Percentiles rank a stretch among this genome's conserved stretches.
Evolutionary conservation across 1,140 invertebrate genomes (phyloP).

Genomic region (Mamestra configurata): DNA sequence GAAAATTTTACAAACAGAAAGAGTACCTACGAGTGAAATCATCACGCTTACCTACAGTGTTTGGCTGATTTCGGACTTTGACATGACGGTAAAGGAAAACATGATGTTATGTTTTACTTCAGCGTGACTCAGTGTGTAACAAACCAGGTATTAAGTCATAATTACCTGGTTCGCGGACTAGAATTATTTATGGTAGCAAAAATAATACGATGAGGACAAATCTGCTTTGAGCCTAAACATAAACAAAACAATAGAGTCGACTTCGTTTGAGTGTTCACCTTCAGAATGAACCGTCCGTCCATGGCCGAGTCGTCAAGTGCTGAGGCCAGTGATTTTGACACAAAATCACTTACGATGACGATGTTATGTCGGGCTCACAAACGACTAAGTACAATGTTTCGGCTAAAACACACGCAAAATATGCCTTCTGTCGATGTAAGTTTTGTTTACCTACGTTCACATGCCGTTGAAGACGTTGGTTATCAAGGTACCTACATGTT

Average conservation of each 20-base stretch:
- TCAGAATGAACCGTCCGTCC: not conserved
- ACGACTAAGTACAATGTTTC: slow-evolving; percentile 30
- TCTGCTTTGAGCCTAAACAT: not conserved
- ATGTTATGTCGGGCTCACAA: slow-evolving; percentile 41
- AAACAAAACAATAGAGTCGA: not conserved
- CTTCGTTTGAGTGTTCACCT: not conserved
- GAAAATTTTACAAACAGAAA: not conserved
- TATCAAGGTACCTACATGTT: slow-evolving; percentile 41
- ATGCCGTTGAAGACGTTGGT: slow-evolving; percentile 12
- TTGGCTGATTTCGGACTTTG: not conserved
- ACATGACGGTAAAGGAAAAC: not conserved
- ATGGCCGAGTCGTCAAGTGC: not conserved
- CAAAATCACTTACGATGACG: slow-evolving; percentile 16
- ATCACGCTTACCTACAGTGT: not conserved
- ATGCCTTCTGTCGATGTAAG: not conserved
- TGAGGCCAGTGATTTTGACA: not conserved
- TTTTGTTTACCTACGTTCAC: slow-evolving; percentile 15
- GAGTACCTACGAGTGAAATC: not conserved
- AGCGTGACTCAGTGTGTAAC: slow-evolving; percentile 10
- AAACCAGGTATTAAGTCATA: not conserved
- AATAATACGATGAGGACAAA: slow-evolving; percentile 4
- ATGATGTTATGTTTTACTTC: not conserved
- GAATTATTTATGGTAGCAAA: not conserved
- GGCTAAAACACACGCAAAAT: slow-evolving; percentile 33
- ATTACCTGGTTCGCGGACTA: not conserved